These are phyloP conservation scores for Trematocara caparti DNA, from an alignment of 2,797 vertebrate species.

Conservation along the genomic window DNA sequence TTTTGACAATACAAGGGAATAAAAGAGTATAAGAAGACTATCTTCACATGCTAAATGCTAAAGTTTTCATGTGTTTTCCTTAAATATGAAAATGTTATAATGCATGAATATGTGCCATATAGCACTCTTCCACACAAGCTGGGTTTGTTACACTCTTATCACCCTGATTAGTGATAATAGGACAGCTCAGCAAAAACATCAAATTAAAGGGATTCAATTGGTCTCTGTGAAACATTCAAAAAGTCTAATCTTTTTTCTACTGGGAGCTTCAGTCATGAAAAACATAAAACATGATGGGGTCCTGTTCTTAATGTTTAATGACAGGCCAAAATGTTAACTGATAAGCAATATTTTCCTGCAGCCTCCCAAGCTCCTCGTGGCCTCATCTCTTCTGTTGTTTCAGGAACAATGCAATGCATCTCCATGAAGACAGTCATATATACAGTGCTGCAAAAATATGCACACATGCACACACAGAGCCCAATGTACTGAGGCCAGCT, in stretches of 20 bases:
- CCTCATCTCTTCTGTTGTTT: neutral
- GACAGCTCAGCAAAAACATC: neutral
- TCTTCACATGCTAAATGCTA: neutral
- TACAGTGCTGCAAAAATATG: constrained; percentile 30
- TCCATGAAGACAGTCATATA: constrained; percentile 6
- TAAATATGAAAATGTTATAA: neutral
- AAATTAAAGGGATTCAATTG: neutral
- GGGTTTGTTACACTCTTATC: neutral
- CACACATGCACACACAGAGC: constrained; percentile 43
- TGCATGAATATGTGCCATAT: neutral
- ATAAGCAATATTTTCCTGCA: neutral
- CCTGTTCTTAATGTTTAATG: neutral
- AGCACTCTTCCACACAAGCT: neutral
- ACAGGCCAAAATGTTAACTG: neutral
- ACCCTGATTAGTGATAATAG: neutral
- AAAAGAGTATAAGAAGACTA: neutral
- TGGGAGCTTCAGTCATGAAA: neutral
- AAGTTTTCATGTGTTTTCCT: neutral
- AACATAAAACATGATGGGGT: neutral
- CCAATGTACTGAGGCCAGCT: constrained; percentile 60
- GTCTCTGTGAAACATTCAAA: neutral
- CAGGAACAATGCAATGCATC: constrained; percentile 27
- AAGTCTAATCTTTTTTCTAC: neutral
- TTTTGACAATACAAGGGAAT: neutral
- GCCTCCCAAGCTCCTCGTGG: neutral